Base-by-base conservation (phyloP, 2,113 vertebrate species). In the Equus quagga region DNA sequence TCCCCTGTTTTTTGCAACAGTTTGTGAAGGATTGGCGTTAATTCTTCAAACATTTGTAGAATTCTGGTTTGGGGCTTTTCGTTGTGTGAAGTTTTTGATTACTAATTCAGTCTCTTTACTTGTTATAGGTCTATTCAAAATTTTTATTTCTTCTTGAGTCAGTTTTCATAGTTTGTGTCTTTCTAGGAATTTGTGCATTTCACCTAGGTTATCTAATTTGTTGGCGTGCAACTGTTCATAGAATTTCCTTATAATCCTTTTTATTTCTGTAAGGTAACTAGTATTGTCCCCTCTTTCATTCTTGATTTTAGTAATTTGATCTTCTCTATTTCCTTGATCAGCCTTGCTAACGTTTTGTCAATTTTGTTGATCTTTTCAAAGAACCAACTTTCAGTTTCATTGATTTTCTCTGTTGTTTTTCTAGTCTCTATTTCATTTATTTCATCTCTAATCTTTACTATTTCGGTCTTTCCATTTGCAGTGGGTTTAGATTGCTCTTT, bases 391-490 rank as follows among this genome's bases (percentile, higher is more conserved):
- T 62, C 24, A 12, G 41, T 62, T 73, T 83, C 54, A 72, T n/a
- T 76, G 24, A 83, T 67, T 67, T 76, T 83, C 7, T 21, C 28
- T 82, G n/a, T 75, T 82, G 23, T 65, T 90, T 83, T 84, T 69
- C 51, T 78, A 19, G 78, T 67, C 2, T 41, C 80, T 60, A 33
- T 41, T 70, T 84, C 79, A 69, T 85, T 91, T 90, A 83, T 78
- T 84, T 91, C 41, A 58, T 36, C 70, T 85, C 24, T 91, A 41
- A 85, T 41, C 72, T 78, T 46, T 76, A 17, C 44, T 78, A 24
- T 58, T 90, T 69, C 44, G 78, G 5, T 89, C 49, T 95, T 90
- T 83, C 31, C 81, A 23, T 67, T 95, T 95, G 58, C 49, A 83
- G 76, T 76, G 36, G 36, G 21, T 90, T 94, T 65, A 75, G 86